Conservation (phyloP, 2,797 vertebrate genomes). For the Setipinna tenuifilis region DNA sequence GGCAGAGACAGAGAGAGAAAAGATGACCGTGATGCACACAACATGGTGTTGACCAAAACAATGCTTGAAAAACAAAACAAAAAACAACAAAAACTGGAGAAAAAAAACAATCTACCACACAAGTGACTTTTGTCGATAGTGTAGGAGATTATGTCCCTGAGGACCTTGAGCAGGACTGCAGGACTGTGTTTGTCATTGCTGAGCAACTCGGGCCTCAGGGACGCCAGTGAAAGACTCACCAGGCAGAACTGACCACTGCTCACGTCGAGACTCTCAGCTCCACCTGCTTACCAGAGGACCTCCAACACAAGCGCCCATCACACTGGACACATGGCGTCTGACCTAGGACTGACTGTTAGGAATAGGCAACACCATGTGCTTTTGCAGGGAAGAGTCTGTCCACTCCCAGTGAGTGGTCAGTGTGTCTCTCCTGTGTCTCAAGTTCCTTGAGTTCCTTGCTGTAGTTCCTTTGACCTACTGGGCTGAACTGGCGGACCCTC, state of each 20-base stretch:
- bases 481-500: not conserved
- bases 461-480: not conserved
- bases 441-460: not conserved
- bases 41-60: conserved; percentile 8
- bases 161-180: not conserved
- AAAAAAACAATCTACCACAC: not conserved
- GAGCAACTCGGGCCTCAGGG: not conserved
- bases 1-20: not conserved
- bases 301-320: not conserved
- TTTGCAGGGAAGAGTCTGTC: not conserved
- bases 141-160: not conserved
- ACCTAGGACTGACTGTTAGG: not conserved
- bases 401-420: not conserved
- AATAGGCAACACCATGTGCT: not conserved
- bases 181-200: not conserved
- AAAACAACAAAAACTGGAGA: not conserved
- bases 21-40: not conserved
- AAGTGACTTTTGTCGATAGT: conserved; percentile 2
- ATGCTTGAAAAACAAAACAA: not conserved
- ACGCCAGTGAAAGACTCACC: not conserved
- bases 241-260: conserved; percentile 1
- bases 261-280: not conserved
- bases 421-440: not conserved
- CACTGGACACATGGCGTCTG: not conserved
- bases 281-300: not conserved